Evolutionary conservation across 2,113 vertebrate species (phyloP).

Genomic region (Rhinolophus ferrumequinum): DNA sequence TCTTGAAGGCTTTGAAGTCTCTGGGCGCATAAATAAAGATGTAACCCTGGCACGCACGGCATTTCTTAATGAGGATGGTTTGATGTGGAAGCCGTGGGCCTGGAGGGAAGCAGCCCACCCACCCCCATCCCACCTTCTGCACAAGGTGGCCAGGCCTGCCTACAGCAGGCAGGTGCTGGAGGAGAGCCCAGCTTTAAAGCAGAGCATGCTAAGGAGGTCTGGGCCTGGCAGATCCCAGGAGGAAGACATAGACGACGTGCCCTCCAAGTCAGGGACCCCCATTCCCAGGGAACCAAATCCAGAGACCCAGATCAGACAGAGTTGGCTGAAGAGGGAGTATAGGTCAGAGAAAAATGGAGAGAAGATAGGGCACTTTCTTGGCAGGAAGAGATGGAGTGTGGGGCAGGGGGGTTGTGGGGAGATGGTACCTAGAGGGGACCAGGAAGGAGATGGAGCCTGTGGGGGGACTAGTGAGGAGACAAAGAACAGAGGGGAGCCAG

Average conservation of each 20-base stretch:
- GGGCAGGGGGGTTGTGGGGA: too few species aligned
- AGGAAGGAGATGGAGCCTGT: not conserved
- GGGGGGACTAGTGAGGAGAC: not conserved
- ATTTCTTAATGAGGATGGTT: conserved; percentile 88
- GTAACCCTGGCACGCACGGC: conserved; percentile 85
- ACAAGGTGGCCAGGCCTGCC: not conserved
- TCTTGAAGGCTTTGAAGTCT: conserved; percentile 90
- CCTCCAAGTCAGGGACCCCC: not conserved
- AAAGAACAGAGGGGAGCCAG: too few species aligned
- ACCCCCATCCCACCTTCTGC: conserved; percentile 18
- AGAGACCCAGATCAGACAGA: not conserved
- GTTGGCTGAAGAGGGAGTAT: not conserved
- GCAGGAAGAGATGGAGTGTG: not conserved
- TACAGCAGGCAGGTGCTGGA: conserved; percentile 54
- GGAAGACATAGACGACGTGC: not conserved
- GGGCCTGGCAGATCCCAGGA: not conserved
- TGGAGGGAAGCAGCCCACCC: conserved; percentile 79
- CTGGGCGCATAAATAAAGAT: conserved; percentile 87
- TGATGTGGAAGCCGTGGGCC: conserved; percentile 84
- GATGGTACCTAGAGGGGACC: not conserved
- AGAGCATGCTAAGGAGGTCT: not conserved
- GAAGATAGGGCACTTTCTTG: too few species aligned
- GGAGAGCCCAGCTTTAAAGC: not conserved
- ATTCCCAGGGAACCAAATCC: not conserved
- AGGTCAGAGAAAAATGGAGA: too few species aligned